phyloP scores from a whole-genome alignment of 1,140 invertebrate genomes.

The Meloidogyne exigua region DNA sequence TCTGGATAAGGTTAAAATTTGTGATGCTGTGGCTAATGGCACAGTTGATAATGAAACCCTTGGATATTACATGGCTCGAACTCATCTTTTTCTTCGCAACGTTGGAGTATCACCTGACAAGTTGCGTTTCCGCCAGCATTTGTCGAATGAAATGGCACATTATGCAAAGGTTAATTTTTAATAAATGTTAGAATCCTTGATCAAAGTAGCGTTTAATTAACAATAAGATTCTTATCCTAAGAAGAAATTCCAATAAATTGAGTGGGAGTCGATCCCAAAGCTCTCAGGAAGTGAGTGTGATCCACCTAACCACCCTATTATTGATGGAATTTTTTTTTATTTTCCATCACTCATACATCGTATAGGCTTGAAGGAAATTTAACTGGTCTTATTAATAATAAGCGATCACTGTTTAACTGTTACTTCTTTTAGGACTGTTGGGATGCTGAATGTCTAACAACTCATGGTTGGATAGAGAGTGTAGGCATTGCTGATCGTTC shows the following conservation, averaged over 20 bases:
- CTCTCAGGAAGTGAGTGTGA: no score
- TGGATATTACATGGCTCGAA: conserved; percentile 95
- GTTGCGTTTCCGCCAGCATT: conserved; percentile 92
- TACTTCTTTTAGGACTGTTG: conserved; percentile 57
- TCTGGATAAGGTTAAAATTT: conserved; percentile 23
- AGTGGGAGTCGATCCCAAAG: no score
- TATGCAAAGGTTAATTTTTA: conserved; percentile 92
- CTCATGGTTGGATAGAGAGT: conserved; percentile 95
- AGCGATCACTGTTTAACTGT: no score
- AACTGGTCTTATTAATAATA: no score
- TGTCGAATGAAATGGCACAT: conserved; percentile 99
- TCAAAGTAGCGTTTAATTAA: no score
- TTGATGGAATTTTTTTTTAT: no score
- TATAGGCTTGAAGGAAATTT: no score
- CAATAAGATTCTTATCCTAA: no score
- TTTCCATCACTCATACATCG: no score
- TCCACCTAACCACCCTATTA: no score
- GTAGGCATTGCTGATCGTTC: conserved; percentile 98
- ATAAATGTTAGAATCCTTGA: no score
- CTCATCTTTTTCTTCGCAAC: conserved; percentile 82
- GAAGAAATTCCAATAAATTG: no score
- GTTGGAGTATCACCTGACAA: conserved; percentile 82
- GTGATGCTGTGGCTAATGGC: conserved; percentile 65
- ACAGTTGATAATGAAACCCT: conserved; percentile 93
- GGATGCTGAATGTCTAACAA: conserved; percentile 61